A percentile compares a stretch with the other conserved stretches of the same genome.
Evolutionary conservation across 2,888 invertebrate genomes (phyloP).

Genomic region (Agrenia bidenticulata): DNA sequence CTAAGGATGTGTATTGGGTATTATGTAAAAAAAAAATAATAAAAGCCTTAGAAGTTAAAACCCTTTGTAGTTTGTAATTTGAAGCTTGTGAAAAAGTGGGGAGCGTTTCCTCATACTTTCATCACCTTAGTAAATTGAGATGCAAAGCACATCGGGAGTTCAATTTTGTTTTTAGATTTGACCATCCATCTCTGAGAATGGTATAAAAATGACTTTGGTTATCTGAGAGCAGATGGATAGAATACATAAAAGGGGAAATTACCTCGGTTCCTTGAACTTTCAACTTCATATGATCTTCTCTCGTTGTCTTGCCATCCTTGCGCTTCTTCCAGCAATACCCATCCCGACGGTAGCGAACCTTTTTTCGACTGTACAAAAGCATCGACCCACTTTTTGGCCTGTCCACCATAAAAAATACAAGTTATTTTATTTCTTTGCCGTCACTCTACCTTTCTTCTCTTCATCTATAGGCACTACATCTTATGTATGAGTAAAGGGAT

Average conservation of each 20-base stretch:
- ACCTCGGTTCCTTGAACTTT: constrained; percentile 97
- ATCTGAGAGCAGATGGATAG: constrained; percentile 17
- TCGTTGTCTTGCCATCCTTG: constrained; percentile 94
- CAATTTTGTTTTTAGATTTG: constrained; percentile 12
- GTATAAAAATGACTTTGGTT: too few species aligned
- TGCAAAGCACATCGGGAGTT: not conserved
- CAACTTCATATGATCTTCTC: constrained; percentile 99
- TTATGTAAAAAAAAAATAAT: too few species aligned
- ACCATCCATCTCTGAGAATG: not conserved
- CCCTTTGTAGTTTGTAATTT: too few species aligned
- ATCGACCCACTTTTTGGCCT: constrained; percentile 97
- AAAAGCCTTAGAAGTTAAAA: too few species aligned
- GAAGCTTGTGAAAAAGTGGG: not conserved
- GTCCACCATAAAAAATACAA: constrained; percentile 47
- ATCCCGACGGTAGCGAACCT: constrained; percentile 90
- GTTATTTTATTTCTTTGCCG: not conserved
- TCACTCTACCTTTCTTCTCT: not conserved
- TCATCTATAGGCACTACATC: not conserved
- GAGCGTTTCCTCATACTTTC: not conserved
- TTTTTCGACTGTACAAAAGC: constrained; percentile 93
- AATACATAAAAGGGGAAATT: constrained; percentile 54
- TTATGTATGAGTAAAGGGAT: not conserved
- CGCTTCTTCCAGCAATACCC: constrained; percentile 99
- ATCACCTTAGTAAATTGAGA: not conserved
- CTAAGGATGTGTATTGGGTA: too few species aligned